Evolutionary conservation across 2,797 vertebrate genomes (phyloP), one percentile per base, ranked within the genome.

Genomic region (Spinibarbus caldwelli): DNA sequence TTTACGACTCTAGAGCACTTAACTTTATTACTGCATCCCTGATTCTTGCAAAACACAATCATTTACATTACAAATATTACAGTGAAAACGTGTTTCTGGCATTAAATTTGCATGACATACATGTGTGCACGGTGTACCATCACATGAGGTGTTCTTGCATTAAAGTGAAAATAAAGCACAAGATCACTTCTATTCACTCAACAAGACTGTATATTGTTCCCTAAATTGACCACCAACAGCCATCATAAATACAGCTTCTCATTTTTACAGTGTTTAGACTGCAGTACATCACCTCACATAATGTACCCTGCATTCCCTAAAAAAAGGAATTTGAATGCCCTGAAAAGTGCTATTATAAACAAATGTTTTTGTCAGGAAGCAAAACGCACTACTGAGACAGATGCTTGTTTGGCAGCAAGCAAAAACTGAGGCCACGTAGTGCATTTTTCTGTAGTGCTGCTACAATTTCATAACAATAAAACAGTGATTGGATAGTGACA

Each of bases 131-230:
- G n/a, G 34, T 47, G 36, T 43, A 54, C 49, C 54, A 72, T 52
- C 38, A 36, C 45, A 81, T 17, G 29, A 52, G 67, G 52, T 57
- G 71, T 76, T 85, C 19, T 41, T 64, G n/a, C 38, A 41, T 72
- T 82, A 47, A 78, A 82, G 45, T 76, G 38, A 62, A 86, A 80
- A 67, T 54, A 84, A 82, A 41, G 81, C 67, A 82, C 64, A 72
- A 47, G 12, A 78, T 79, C 36, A 43, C 23, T 68, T 70, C n/a
- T 62, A 57, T 47, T 71, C 9, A 1, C 34, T 70, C 41, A 66
- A 76, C 34, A 79, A 52, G 31, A 36, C 54, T 23, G 66, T 78
- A 29, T 67, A 72, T 72, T 72, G 49, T 64, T 43, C 49, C 67
- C 29, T 59, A 41, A 81, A 82, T 7, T 19, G 52, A 72, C 34